These are phyloP conservation scores for Lutra lutra DNA, from an alignment of 2,797 vertebrate genomes.

Conservation along the genomic window DNA sequence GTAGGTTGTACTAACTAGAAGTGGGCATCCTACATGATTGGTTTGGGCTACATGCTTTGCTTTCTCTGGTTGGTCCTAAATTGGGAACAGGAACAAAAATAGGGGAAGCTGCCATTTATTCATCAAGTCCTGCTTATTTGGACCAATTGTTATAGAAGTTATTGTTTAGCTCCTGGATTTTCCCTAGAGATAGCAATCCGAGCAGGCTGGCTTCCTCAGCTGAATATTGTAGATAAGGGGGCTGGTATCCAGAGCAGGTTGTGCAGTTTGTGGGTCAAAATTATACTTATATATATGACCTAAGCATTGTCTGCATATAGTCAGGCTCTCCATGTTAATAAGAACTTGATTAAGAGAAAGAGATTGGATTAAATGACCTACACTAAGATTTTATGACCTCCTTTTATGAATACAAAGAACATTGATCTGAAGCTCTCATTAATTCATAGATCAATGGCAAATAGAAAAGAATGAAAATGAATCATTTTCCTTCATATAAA, in stretches of 20 bases:
- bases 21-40: neutral
- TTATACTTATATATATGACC: neutral
- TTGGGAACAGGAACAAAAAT: neutral
- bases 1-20: neutral
- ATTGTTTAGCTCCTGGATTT: neutral
- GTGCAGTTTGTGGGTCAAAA: neutral
- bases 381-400: neutral
- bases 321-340: neutral
- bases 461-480: neutral
- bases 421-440: constrained; percentile 19
- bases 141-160: neutral
- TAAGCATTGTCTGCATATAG: neutral
- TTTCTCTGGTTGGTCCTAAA: neutral
- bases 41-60: neutral
- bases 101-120: neutral
- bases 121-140: neutral
- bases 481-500: constrained; percentile 1
- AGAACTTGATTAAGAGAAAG: constrained; percentile 8
- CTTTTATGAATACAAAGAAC: neutral
- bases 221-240: neutral
- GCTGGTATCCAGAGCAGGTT: neutral
- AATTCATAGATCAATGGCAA: constrained; percentile 19
- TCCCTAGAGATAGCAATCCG: neutral
- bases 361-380: neutral
- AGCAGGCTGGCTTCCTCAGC: neutral